Conservation (phyloP, 1,140 invertebrate genomes). For the Trinorchestia longiramus region DNA sequence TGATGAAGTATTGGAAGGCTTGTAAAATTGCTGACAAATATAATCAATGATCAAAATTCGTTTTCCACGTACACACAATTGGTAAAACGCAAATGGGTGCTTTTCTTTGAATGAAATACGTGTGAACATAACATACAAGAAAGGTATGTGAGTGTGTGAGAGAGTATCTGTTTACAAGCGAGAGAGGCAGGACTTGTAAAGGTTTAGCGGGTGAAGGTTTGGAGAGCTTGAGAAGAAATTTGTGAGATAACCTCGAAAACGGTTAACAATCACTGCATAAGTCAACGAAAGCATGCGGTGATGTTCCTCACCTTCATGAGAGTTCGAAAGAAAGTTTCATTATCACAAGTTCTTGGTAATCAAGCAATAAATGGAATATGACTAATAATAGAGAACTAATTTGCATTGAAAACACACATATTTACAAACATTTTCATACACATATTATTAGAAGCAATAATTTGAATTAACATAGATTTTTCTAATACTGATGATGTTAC, state of each 20-base stretch:
- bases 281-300: not conserved
- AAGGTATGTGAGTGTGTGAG: too few relatives aligned
- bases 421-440: constrained; percentile 35
- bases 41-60: too few relatives aligned
- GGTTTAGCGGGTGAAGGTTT: too few relatives aligned
- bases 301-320: not conserved
- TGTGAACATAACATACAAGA: too few relatives aligned
- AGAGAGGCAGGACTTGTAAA: too few relatives aligned
- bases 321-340: constrained; percentile 1
- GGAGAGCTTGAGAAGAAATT: too few relatives aligned
- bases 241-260: not conserved
- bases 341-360: constrained; percentile 32
- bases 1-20: too few relatives aligned
- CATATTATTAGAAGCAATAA: constrained; percentile 26
- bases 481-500: constrained; percentile 50
- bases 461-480: constrained; percentile 30
- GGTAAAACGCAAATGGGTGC: too few relatives aligned
- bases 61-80: too few relatives aligned
- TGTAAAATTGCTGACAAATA: too few relatives aligned
- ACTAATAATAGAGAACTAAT: constrained; percentile 30
- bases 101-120: too few relatives aligned
- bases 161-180: too few relatives aligned
- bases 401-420: constrained; percentile 40
- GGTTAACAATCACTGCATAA: not conserved
- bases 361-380: constrained; percentile 38